phyloP scores from a whole-genome alignment of 1,140 invertebrate genomes.

The Hycleus cichorii region DNA sequence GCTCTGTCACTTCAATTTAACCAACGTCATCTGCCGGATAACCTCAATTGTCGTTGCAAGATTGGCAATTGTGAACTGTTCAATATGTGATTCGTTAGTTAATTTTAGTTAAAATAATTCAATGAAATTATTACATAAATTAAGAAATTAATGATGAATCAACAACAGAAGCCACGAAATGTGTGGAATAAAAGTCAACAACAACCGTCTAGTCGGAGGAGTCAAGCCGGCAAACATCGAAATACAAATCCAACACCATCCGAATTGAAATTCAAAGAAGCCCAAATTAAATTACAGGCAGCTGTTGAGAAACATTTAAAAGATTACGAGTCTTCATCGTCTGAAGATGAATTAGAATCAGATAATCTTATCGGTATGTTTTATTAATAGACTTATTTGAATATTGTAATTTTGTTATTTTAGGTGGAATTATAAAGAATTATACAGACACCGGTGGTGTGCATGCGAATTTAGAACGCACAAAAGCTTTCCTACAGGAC shows the following conservation, averaged over 20 bases:
- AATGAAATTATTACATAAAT: no score
- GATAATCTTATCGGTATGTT: conserved; percentile 44
- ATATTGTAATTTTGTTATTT: conserved; percentile 28
- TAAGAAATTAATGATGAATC: no score
- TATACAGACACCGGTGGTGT: conserved; percentile 42
- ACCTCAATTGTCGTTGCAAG: no score
- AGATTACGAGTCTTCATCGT: conserved; percentile 49
- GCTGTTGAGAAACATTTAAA: conserved; percentile 52
- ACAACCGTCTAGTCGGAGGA: not conserved
- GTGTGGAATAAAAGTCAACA: conserved; percentile 3
- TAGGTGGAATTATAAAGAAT: conserved; percentile 39
- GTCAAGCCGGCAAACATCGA: not conserved
- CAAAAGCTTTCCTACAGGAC: conserved; percentile 65
- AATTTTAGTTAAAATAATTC: no score
- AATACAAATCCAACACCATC: not conserved
- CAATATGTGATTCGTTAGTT: no score
- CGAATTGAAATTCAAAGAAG: conserved; percentile 47
- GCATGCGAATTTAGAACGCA: conserved; percentile 48
- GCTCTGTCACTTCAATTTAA: no score
- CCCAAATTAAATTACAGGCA: conserved; percentile 51
- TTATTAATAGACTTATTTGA: conserved; percentile 32
- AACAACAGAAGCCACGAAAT: not conserved
- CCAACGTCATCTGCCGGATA: no score
- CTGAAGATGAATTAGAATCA: conserved; percentile 49
- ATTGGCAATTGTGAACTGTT: no score